These are phyloP conservation scores for Euura lappo DNA, from an alignment of 1,140 invertebrate species.

Conservation along the genomic window DNA sequence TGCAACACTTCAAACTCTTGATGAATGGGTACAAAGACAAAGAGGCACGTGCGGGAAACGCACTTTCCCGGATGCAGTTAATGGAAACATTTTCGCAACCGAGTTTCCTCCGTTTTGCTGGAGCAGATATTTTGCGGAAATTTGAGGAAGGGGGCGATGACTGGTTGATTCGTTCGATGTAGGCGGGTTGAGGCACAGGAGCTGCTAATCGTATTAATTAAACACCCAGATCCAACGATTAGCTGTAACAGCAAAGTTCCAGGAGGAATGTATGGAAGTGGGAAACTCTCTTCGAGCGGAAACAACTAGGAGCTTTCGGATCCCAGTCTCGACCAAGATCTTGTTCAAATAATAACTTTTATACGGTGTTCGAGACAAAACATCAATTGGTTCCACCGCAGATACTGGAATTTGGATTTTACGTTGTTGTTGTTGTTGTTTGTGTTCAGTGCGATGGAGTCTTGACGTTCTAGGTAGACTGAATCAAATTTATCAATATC, in stretches of 20 bases:
- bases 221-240: background rate
- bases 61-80: background rate
- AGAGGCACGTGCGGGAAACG: background rate
- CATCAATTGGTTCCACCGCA: constrained; percentile 8
- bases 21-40: too few species aligned
- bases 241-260: background rate
- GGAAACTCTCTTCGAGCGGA: constrained; percentile 24
- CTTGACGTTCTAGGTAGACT: background rate
- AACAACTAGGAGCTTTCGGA: constrained; percentile 8
- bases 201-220: background rate
- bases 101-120: background rate
- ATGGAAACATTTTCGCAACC: background rate
- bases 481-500: background rate
- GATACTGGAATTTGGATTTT: too few species aligned
- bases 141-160: background rate
- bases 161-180: background rate
- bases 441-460: background rate
- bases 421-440: too few species aligned
- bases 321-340: constrained; percentile 42
- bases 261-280: constrained; percentile 32
- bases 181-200: background rate
- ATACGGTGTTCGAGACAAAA: background rate
- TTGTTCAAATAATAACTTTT: constrained; percentile 41
- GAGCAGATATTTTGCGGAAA: background rate
- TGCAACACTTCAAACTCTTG: too few species aligned